Conservation (phyloP, 2,888 invertebrate genomes). For the Cordilura impudica region DNA sequence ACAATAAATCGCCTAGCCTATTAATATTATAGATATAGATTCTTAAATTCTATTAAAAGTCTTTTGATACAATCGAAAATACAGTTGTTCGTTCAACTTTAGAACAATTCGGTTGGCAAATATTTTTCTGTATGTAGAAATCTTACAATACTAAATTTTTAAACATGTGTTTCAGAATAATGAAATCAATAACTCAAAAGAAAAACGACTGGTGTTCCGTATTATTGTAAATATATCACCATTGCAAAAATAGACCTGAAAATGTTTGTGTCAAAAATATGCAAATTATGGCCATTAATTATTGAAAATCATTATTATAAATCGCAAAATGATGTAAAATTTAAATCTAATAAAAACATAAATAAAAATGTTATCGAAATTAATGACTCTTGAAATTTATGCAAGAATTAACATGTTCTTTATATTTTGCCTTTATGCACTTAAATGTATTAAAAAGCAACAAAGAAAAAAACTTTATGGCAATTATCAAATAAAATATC, state of each 20-base stretch:
- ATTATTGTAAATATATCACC: too few species aligned
- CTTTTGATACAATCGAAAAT: too few species aligned
- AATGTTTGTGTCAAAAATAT: constrained; percentile 40
- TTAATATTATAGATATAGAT: too few species aligned
- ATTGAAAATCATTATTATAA: constrained; percentile 8
- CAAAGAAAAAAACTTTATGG: constrained; percentile 29
- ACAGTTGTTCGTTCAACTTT: too few species aligned
- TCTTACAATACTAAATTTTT: too few species aligned
- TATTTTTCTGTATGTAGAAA: too few species aligned
- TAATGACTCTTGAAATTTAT: constrained; percentile 49
- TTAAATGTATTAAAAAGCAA: not conserved
- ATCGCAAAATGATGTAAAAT: constrained; percentile 33
- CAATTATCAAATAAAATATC: constrained; percentile 47
- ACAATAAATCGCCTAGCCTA: too few species aligned
- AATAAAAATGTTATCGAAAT: constrained; percentile 19
- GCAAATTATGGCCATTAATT: constrained; percentile 43
- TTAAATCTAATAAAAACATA: not conserved
- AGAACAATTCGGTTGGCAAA: too few species aligned
- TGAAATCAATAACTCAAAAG: too few species aligned
- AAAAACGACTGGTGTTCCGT: too few species aligned
- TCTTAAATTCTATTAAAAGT: too few species aligned
- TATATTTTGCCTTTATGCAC: not conserved
- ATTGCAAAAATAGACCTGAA: not conserved
- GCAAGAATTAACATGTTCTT: constrained; percentile 18
- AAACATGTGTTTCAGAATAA: too few species aligned